Evolutionary conservation across 2,797 vertebrate species (phyloP), one percentile per base, ranked within the genome.

Genomic region (Falco concolor): DNA sequence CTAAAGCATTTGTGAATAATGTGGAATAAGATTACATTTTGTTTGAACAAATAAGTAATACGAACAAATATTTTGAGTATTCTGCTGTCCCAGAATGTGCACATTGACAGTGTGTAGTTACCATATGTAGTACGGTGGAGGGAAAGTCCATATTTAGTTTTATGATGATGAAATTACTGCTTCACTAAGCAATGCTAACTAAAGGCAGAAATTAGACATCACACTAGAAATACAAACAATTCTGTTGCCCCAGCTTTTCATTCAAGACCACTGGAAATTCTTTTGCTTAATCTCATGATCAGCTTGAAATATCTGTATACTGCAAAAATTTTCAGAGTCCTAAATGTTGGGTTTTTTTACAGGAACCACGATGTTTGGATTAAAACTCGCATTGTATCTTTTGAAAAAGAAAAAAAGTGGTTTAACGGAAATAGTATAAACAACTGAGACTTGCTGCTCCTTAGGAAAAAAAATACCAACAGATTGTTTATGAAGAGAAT

Each of bases 241-340:
- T 76, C 67, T 19, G 24, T 76, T 88, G 45, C 64, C 34, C 56
- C 52, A 87, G 59, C 12, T 68, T 88, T 79, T 64, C 3, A 12
- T 56, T 87, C 30, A 82, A 80, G 90, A 79, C 10, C 38, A 47
- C 49, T 79, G 63, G 56, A 93, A 90, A 84, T 72, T 88, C 19
- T 81, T 93, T 77, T 63, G 38, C 72, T 89, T 93, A 90, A 88
- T 83, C 54, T 91, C 40, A 52, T 89, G 87, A 84, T 84, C 64
- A 76, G 24, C 42, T 84, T 90, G 78, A 85, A 87, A 85, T 90
- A 90, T 23, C 64, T 67, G 49, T 74, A 64, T 32, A 68, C 10
- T 24, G 22, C 28, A 89, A 60, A 80, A 91, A 28, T 56, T 40
- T 91, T 80, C 42, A 65, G 50, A 79, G 19, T 61, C 61, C 11